These are phyloP conservation scores for Trichogramma pretiosum DNA, from an alignment of 1,140 invertebrate genomes.

Conservation along the genomic window DNA sequence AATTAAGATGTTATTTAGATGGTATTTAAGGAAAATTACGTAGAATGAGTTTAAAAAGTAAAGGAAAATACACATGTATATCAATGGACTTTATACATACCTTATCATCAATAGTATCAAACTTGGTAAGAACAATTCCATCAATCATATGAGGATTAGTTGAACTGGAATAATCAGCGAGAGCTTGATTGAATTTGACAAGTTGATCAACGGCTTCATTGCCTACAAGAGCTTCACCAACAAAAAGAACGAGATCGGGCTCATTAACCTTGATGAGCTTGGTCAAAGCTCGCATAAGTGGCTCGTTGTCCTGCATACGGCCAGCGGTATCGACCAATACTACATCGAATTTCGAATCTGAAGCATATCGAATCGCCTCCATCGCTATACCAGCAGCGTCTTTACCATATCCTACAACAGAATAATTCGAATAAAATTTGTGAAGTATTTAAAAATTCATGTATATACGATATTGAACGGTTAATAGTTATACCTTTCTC, in stretches of 20 bases:
- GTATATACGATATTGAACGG: no score
- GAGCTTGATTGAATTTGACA: conserved; percentile 95
- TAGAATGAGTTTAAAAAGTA: conserved; percentile 3
- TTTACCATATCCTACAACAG: conserved; percentile 71
- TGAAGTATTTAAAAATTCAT: no score
- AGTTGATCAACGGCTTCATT: conserved; percentile 99
- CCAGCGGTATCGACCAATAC: conserved; percentile 97
- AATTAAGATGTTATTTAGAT: no score
- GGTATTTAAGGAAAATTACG: no score
- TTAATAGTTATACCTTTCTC: conserved; percentile 67
- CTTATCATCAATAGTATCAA: conserved; percentile 99
- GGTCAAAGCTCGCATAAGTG: conserved; percentile 90
- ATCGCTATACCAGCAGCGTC: conserved; percentile 96
- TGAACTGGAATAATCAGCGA: conserved; percentile 78
- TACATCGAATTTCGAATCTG: conserved; percentile 75
- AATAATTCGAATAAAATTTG: no score
- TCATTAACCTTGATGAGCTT: conserved; percentile 86
- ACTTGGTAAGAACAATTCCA: conserved; percentile 96
- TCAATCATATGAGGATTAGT: conserved; percentile 88
- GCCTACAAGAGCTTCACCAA: conserved; percentile 98
- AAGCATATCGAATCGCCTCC: conserved; percentile 87
- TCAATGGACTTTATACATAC: conserved; percentile 42
- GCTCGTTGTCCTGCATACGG: conserved; percentile 99
- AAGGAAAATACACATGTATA: background rate
- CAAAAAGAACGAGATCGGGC: conserved; percentile 96